phyloP scores from a whole-genome alignment of 2,888 invertebrate species.

The Hymenopus coronatus region DNA sequence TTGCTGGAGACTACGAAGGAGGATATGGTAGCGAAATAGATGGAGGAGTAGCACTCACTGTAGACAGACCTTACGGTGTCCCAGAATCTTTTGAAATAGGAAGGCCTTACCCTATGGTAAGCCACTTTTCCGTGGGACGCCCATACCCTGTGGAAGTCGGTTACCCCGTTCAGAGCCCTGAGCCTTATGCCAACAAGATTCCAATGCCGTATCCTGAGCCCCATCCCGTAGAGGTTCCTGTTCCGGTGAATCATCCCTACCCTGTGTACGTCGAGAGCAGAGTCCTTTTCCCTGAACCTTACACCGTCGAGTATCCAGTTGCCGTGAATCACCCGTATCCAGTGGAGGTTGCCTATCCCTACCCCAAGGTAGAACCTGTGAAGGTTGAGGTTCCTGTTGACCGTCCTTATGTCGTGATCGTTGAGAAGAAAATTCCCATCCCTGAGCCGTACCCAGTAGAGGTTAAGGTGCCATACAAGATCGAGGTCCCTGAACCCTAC shows the following conservation, averaged over 20 bases:
- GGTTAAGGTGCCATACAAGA: neutral
- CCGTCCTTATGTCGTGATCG: neutral
- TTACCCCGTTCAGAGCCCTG: neutral
- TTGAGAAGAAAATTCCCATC: neutral
- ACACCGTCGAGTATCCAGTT: neutral
- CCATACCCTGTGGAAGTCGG: neutral
- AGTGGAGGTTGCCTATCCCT: neutral
- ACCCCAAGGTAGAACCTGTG: neutral
- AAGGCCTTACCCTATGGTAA: neutral
- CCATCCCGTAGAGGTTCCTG: neutral
- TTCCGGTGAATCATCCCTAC: neutral
- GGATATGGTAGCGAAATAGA: no score
- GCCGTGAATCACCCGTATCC: neutral
- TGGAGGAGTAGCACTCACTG: neutral
- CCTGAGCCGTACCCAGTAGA: neutral
- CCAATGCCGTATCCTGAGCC: neutral
- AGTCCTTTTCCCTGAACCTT: neutral
- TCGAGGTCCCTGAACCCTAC: neutral
- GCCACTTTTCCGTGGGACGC: neutral
- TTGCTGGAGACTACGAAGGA: no score
- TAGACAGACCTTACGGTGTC: neutral
- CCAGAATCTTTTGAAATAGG: neutral
- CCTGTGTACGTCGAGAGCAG: neutral
- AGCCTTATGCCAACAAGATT: neutral
- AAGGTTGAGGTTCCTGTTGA: neutral